phyloP scores from a whole-genome alignment of 1,140 invertebrate genomes.

The Pseudobourletiella spinata region DNA sequence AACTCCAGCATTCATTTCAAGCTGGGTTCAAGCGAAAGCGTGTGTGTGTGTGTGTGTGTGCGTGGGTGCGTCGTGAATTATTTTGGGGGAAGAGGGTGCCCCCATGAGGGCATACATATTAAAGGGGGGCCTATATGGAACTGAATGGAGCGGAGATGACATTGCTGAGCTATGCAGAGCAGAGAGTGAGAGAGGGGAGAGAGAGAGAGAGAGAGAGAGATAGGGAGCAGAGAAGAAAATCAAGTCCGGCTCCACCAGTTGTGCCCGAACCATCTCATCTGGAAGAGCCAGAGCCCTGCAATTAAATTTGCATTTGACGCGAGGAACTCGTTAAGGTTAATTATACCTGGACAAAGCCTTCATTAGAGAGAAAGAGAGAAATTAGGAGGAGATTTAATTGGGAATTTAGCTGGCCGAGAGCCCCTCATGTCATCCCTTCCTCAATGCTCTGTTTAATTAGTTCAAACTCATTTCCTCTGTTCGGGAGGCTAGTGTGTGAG shows the following conservation, averaged over 20 bases:
- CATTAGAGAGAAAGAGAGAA: conserved; percentile 26
- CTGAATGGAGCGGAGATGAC: too few species aligned
- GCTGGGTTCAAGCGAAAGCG: too few species aligned
- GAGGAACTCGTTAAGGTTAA: conserved; percentile 23
- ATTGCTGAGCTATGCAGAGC: background rate
- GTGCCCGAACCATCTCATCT: background rate
- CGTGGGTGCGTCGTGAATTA: too few species aligned
- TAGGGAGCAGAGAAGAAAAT: too few species aligned
- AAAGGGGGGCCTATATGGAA: too few species aligned
- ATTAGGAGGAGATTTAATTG: conserved; percentile 27
- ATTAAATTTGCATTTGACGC: conserved; percentile 28
- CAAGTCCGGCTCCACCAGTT: background rate
- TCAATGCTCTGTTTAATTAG: conserved; percentile 21
- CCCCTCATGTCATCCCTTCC: conserved; percentile 12
- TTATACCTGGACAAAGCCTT: conserved; percentile 26
- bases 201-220: too few species aligned
- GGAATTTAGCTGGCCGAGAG: conserved; percentile 17
- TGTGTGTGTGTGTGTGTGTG: too few species aligned
- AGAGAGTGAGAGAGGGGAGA: background rate
- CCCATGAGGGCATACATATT: too few species aligned
- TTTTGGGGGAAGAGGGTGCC: too few species aligned
- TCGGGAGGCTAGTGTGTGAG: background rate
- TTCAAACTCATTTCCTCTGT: conserved; percentile 21
- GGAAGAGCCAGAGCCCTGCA: background rate
- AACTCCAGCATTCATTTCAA: too few species aligned